Evolutionary conservation across 2,113 vertebrate species (phyloP).

Genomic region (Sapajus apella): DNA sequence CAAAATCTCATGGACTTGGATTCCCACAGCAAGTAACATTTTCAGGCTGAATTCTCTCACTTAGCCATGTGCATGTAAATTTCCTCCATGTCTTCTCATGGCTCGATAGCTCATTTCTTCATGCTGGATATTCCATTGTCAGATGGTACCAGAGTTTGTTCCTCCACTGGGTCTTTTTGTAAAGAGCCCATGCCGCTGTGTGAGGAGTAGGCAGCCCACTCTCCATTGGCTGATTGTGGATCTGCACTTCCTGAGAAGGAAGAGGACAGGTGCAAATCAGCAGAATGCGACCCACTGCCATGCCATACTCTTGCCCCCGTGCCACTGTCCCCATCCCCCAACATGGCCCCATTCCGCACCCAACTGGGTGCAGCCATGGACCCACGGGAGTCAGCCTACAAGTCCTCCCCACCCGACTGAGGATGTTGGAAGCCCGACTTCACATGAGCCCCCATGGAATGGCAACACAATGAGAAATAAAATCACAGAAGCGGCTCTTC

Average conservation of each 20-base stretch:
- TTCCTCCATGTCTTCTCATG: not conserved
- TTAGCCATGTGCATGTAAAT: fast-evolving
- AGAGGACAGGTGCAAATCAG: not conserved
- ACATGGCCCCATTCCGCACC: fast-evolving
- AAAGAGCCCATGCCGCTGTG: too few species aligned
- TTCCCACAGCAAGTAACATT: not conserved
- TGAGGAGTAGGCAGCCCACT: not conserved
- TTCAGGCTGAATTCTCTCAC: not conserved
- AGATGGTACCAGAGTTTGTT: not conserved
- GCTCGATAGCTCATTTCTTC: not conserved
- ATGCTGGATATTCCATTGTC: not conserved
- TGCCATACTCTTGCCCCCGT: fast-evolving
- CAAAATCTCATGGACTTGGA: not conserved
- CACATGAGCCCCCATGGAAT: not conserved
- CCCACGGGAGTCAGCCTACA: not conserved
- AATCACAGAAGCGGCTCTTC: not conserved
- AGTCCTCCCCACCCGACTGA: not conserved
- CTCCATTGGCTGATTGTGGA: fast-evolving
- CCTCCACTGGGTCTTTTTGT: not conserved
- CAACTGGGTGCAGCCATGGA: fast-evolving
- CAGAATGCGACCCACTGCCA: too few species aligned
- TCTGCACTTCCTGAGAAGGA: not conserved
- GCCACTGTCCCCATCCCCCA: not conserved
- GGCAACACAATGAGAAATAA: not conserved
- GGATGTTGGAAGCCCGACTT: not conserved